A percentile compares a stretch with the other conserved stretches of the same genome.
These are phyloP conservation scores for Motacilla alba DNA, from an alignment of 2,113 vertebrate genomes.

Conservation along the genomic window DNA sequence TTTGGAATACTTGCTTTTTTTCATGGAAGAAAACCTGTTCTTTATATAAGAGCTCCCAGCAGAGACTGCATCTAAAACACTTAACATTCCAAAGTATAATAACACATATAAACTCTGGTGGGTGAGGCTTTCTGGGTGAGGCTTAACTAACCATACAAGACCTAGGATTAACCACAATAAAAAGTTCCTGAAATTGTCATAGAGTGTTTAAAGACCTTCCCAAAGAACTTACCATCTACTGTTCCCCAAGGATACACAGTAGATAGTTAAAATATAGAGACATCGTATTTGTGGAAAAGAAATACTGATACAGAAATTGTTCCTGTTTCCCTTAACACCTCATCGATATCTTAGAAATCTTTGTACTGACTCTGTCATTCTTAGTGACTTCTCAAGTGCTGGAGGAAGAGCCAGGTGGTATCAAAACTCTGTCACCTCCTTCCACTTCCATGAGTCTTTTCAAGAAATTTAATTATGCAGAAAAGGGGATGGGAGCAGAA, in stretches of 20 bases:
- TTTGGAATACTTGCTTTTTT: conserved; percentile 58
- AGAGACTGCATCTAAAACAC: conserved; percentile 72
- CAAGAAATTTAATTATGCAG: background rate
- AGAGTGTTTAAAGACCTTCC: conserved; percentile 50
- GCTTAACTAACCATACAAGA: conserved; percentile 62
- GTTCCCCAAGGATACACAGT: background rate
- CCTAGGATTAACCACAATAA: conserved; percentile 70
- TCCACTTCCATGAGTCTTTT: background rate
- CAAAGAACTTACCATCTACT: conserved; percentile 29
- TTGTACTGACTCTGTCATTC: background rate
- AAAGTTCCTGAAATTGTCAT: conserved; percentile 57
- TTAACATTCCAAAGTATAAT: conserved; percentile 74
- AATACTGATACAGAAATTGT: background rate
- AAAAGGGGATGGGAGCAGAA: background rate
- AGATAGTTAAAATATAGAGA: background rate
- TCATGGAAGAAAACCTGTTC: conserved; percentile 55
- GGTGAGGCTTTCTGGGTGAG: conserved; percentile 73
- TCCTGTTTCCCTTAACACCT: background rate
- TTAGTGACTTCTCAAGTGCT: background rate
- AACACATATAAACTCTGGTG: conserved; percentile 66
- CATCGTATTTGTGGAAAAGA: background rate
- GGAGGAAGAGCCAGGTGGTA: background rate
- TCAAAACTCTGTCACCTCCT: background rate
- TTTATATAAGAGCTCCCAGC: conserved; percentile 62
- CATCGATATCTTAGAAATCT: background rate